Conservation (phyloP, 1,140 invertebrate genomes). For the Zelostemma sp. region DNA sequence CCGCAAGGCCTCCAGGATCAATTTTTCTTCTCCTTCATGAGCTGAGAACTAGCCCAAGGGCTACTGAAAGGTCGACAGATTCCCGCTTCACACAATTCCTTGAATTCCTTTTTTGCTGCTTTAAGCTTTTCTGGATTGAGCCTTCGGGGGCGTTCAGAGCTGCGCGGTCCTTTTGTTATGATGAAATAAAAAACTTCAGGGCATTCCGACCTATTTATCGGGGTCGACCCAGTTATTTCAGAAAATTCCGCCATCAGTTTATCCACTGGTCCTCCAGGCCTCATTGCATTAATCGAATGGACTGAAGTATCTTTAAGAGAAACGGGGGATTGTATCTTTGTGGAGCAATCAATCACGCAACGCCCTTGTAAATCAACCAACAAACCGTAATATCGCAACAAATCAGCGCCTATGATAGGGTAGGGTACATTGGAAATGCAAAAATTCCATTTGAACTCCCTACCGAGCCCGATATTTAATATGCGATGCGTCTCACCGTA, state of each 20-base stretch:
- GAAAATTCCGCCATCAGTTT: not conserved
- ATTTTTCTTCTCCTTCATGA: conserved; percentile 62
- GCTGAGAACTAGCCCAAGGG: conserved; percentile 54
- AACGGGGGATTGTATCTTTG: no score
- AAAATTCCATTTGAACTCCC: conserved; percentile 20
- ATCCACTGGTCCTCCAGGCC: no score
- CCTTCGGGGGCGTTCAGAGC: conserved; percentile 54
- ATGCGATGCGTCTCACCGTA: no score
- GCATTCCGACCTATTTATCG: not conserved
- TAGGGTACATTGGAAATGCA: conserved; percentile 24
- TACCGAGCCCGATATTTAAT: no score
- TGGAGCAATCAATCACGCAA: conserved; percentile 16
- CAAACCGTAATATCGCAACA: conserved; percentile 23
- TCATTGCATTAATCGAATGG: no score
- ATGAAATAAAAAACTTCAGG: conserved; percentile 40
- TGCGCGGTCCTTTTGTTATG: conserved; percentile 55
- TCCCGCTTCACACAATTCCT: conserved; percentile 47
- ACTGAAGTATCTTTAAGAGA: no score
- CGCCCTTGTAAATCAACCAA: conserved; percentile 24
- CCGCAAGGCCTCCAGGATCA: not conserved
- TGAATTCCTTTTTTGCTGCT: conserved; percentile 57
- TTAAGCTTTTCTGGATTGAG: conserved; percentile 53
- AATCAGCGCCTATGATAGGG: conserved; percentile 35
- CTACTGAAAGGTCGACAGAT: conserved; percentile 51
- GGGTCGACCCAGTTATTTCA: not conserved